These are phyloP conservation scores for Diploptera punctata DNA, from an alignment of 2,888 invertebrate species.

Conservation along the genomic window DNA sequence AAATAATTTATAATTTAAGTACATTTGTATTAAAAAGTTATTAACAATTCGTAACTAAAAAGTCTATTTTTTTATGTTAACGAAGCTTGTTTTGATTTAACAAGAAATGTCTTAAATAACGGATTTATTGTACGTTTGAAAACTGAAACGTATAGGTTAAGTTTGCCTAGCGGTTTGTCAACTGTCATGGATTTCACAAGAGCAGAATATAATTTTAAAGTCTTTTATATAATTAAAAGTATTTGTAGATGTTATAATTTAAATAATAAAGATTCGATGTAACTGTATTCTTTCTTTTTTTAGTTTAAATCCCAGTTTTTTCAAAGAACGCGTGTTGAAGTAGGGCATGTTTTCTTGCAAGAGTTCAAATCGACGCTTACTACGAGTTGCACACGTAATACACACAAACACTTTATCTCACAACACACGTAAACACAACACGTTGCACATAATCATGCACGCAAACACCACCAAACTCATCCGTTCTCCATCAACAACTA, in stretches of 20 bases:
- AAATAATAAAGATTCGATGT: not conserved
- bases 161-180: not conserved
- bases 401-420: not conserved
- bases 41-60: not conserved
- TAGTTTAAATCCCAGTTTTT: slow-evolving; percentile 25
- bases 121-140: not conserved
- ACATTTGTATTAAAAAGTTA: not conserved
- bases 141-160: not conserved
- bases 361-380: not conserved
- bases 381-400: not conserved
- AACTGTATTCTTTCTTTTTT: slow-evolving; percentile 3
- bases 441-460: not conserved
- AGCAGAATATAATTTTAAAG: not conserved
- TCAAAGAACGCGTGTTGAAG: slow-evolving; percentile 19
- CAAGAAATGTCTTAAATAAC: not conserved
- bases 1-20: not conserved
- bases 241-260: not conserved
- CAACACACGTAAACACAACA: not conserved
- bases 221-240: not conserved
- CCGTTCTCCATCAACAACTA: not conserved
- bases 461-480: not conserved
- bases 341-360: not conserved
- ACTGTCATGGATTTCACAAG: not conserved
- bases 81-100: not conserved
- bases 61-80: not conserved